These are phyloP conservation scores for Nemoura dubitans DNA, from an alignment of 2,888 invertebrate species.

Conservation along the genomic window DNA sequence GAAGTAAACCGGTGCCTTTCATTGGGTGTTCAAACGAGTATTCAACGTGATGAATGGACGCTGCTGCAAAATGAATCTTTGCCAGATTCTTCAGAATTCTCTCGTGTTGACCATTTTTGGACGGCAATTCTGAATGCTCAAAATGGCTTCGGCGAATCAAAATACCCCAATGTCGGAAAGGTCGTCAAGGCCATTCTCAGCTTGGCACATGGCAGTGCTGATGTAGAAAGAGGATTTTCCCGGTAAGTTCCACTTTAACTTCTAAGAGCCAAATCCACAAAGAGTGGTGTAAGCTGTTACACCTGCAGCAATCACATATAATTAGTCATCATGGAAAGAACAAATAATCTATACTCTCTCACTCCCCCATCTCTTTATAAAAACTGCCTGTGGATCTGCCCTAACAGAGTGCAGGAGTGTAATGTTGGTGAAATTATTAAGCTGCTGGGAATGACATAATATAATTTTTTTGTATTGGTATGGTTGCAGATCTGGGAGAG, in stretches of 20 bases:
- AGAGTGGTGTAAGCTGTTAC: neutral
- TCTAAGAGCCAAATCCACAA: neutral
- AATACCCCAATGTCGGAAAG: slow-evolving; percentile 45
- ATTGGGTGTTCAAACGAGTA: neutral
- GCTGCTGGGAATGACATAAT: too few species aligned
- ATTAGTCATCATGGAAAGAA: too few species aligned
- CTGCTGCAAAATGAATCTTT: neutral
- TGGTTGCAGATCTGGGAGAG: slow-evolving; percentile 43
- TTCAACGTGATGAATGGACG: neutral
- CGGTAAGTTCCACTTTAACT: neutral
- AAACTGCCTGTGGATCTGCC: too few species aligned
- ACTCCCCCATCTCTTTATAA: too few species aligned
- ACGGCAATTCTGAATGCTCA: neutral
- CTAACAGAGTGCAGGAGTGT: too few species aligned
- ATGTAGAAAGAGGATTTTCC: slow-evolving; percentile 50
- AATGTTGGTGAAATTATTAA: too few species aligned
- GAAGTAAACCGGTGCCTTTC: neutral
- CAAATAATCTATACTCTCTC: too few species aligned
- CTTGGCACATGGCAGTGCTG: too few species aligned
- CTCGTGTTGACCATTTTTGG: neutral
- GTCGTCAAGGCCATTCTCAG: slow-evolving; percentile 51
- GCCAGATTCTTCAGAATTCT: neutral
- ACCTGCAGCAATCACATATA: too few species aligned
- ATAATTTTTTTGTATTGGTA: too few species aligned
- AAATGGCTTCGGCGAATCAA: slow-evolving; percentile 32